Evolutionary conservation across 2,797 vertebrate species (phyloP).

Genomic region (Hypotaenidia okinawae): DNA sequence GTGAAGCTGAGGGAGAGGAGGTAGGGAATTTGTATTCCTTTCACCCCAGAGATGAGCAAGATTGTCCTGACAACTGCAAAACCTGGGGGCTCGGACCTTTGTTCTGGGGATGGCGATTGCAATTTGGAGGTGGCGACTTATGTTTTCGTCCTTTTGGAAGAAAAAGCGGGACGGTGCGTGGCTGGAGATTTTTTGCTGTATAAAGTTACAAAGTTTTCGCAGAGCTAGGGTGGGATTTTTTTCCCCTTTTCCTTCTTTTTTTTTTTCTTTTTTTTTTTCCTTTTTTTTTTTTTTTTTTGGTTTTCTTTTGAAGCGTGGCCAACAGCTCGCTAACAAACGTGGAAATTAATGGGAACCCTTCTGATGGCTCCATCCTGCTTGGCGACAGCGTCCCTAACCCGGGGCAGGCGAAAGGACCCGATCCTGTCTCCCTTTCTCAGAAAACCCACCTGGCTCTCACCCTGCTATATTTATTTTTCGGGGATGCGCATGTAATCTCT

Average conservation of each 20-base stretch:
- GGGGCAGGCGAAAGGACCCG: background rate
- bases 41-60: background rate
- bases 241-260: too few relatives aligned
- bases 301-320: background rate
- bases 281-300: too few relatives aligned
- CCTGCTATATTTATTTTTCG: background rate
- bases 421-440: background rate
- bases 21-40: background rate
- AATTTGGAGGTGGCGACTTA: background rate
- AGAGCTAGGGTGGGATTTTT: background rate
- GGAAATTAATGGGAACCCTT: background rate
- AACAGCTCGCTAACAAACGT: background rate
- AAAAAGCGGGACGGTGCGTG: background rate
- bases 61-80: slow-evolving; percentile 39
- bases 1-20: background rate
- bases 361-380: background rate
- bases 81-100: slow-evolving; percentile 20
- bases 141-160: background rate
- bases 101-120: background rate
- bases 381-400: background rate
- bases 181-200: background rate
- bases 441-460: background rate
- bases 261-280: too few relatives aligned
- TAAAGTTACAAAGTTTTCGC: slow-evolving; percentile 24
- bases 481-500: fast-evolving